A percentile compares a stretch with the other conserved stretches of the same genome.
phyloP scores from a whole-genome alignment of 35 echinoderm and acorn worm species.

The Holothuria glaberrima region DNA sequence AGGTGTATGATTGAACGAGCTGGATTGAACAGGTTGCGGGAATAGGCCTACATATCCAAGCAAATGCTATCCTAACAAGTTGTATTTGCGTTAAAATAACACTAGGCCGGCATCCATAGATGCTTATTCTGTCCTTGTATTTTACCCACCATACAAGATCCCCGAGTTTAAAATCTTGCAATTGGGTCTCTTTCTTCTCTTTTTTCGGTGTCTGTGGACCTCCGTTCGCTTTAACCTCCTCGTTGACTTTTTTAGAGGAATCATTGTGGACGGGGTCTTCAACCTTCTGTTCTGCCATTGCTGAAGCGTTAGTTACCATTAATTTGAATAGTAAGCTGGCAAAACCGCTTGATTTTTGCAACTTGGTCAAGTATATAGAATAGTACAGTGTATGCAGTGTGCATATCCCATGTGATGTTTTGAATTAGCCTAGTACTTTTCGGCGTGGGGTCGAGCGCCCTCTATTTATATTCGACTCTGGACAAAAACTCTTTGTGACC shows the following conservation, averaged over 20 bases:
- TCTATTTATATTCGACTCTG: neutral
- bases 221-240: conserved; percentile 22
- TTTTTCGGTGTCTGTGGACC: conserved; percentile 16
- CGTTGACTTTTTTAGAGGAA: neutral
- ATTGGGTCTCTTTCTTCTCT: conserved; percentile 6
- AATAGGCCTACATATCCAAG: no score
- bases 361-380: neutral
- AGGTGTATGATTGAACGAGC: no score
- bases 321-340: neutral
- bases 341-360: neutral
- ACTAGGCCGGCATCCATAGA: no score
- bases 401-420: conserved; percentile 50
- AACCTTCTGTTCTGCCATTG: conserved; percentile 37
- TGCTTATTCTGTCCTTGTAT: neutral
- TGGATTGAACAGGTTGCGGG: no score
- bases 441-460: conserved; percentile 37
- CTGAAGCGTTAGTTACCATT: conserved; percentile 32
- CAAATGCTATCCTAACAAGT: no score
- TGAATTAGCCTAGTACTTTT: neutral
- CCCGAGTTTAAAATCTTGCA: conserved; percentile 21
- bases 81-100: no score
- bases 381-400: neutral
- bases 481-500: no score
- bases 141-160: conserved; percentile 43
- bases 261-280: conserved; percentile 10